phyloP scores from a whole-genome alignment of 2,797 vertebrate genomes.

The Acipenser oxyrinchus region DNA sequence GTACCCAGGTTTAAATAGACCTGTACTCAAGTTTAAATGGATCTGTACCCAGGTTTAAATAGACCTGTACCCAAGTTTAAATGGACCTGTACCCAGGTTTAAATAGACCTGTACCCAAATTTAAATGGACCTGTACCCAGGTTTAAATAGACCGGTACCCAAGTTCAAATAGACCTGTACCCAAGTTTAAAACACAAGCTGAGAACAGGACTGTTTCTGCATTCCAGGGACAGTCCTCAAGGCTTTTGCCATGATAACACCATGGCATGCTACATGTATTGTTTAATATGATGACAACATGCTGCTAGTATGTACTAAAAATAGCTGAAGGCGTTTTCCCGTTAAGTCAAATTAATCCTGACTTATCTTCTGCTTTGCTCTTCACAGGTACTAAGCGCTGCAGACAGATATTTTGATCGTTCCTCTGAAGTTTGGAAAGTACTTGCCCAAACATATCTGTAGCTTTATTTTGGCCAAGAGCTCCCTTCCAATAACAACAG shows the following conservation, averaged over 20 bases:
- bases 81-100: neutral
- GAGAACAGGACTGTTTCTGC: neutral
- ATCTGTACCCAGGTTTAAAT: too few species aligned
- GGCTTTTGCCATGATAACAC: neutral
- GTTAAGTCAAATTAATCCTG: neutral
- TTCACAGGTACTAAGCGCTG: neutral
- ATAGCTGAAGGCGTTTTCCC: neutral
- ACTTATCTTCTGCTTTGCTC: neutral
- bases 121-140: neutral
- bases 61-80: too few species aligned
- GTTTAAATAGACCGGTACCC: neutral
- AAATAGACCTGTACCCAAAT: neutral
- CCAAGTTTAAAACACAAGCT: neutral
- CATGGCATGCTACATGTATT: neutral
- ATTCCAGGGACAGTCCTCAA: neutral
- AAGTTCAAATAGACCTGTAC: neutral
- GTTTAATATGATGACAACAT: neutral
- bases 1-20: too few species aligned
- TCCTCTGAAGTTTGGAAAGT: neutral
- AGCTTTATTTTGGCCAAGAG: conserved; percentile 8
- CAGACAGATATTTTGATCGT: conserved; percentile 2
- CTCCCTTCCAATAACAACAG: conserved; percentile 6
- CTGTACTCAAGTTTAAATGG: too few species aligned
- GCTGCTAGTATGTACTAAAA: neutral
- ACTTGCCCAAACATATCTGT: conserved; percentile 6